Evolutionary conservation across 2,797 vertebrate species (phyloP).

Genomic region (Myotis daubentonii): DNA sequence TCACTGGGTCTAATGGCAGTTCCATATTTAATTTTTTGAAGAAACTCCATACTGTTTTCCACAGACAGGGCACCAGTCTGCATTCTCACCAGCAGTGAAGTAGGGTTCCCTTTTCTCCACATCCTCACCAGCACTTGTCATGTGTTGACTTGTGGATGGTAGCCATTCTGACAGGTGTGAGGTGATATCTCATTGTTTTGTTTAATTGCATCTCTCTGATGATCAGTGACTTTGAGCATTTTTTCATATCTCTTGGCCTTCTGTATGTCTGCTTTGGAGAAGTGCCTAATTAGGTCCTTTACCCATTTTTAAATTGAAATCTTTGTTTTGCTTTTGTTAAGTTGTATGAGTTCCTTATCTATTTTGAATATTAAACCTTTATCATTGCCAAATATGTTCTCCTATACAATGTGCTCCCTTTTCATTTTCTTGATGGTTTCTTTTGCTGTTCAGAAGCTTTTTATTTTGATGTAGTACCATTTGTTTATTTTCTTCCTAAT

Average conservation of each 20-base stretch:
- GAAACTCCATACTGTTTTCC: background rate
- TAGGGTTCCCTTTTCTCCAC: too few species aligned
- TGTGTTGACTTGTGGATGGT: too few species aligned
- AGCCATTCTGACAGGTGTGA: too few species aligned
- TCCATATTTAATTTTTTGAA: background rate
- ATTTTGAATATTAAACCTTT: background rate
- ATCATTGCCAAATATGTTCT: background rate
- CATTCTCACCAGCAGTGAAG: background rate
- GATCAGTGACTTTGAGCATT: background rate
- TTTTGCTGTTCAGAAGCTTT: background rate
- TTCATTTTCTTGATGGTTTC: background rate
- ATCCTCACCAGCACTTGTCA: background rate
- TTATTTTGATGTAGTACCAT: background rate
- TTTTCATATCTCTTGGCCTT: background rate
- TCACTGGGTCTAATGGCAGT: background rate
- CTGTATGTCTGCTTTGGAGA: background rate
- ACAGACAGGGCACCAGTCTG: background rate
- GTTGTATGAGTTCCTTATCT: background rate
- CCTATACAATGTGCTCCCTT: background rate
- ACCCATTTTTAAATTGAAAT: background rate
- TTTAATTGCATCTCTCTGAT: background rate
- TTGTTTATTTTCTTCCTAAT: background rate
- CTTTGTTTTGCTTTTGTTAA: background rate
- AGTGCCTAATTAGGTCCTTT: background rate
- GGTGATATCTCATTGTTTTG: background rate